Conservation (phyloP, 1,140 invertebrate genomes). For the Drosophila sturtevanti region DNA sequence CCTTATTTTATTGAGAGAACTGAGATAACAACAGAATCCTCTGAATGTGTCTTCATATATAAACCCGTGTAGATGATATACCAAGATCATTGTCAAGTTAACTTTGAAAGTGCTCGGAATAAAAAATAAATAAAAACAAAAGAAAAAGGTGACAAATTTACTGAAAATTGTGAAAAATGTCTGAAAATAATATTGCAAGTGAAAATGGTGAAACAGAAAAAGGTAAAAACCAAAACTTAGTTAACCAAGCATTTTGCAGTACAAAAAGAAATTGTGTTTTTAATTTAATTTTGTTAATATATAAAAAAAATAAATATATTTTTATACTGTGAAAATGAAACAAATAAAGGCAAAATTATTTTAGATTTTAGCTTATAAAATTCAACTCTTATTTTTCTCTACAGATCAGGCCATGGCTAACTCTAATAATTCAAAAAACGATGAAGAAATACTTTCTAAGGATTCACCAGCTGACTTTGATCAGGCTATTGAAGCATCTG, state of each 20-base stretch:
- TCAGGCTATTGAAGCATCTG: conserved; percentile 85
- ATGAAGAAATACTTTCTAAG: background rate
- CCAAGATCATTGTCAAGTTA: background rate
- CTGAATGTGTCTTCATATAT: background rate
- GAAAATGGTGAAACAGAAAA: background rate
- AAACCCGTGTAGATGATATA: background rate
- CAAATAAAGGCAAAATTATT: too few species aligned
- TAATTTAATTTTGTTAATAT: background rate
- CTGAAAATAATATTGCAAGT: background rate
- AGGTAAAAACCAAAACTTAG: background rate
- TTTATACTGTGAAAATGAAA: too few species aligned
- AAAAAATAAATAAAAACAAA: background rate
- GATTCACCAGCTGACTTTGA: conserved; percentile 85
- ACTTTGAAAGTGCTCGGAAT: background rate
- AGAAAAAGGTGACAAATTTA: too few species aligned
- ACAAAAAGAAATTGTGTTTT: background rate
- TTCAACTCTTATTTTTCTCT: background rate
- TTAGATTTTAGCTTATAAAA: background rate
- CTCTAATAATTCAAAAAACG: background rate
- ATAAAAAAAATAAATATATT: too few species aligned
- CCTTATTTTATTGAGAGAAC: background rate
- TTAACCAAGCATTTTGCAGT: background rate
- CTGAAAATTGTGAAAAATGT: background rate
- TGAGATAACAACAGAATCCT: conserved; percentile 3
- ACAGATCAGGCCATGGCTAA: background rate